phyloP scores from a whole-genome alignment of 2,888 invertebrate species.

The Bembecia ichneumoniformis region DNA sequence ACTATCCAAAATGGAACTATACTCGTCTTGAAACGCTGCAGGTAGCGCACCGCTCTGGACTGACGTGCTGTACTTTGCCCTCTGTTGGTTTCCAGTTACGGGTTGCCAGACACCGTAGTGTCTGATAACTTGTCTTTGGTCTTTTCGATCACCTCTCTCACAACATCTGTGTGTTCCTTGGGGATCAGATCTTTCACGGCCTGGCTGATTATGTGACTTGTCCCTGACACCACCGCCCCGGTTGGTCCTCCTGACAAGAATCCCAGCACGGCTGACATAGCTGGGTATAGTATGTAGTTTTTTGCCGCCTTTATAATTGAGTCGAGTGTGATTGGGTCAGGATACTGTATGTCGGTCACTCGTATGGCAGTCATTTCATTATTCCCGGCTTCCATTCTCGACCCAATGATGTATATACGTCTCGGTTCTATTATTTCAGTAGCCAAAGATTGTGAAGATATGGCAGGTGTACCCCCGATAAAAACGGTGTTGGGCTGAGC shows the following conservation, averaged over 20 bases:
- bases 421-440: constrained; percentile 1
- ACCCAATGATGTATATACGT: not conserved
- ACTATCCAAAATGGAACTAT: no score
- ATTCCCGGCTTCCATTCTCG: no score
- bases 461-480: not conserved
- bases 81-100: no score
- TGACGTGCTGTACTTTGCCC: no score
- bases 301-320: not conserved
- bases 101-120: no score
- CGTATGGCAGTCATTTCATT: not conserved
- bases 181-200: constrained; percentile 4
- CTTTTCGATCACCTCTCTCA: no score
- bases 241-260: constrained; percentile 1
- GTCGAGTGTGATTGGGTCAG: not conserved
- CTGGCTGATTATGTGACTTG: not conserved
- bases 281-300: constrained; percentile 1
- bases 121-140: no score
- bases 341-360: constrained; percentile 1
- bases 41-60: no score
- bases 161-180: constrained; percentile 4
- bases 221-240: not conserved
- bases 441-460: not conserved
- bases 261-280: not conserved
- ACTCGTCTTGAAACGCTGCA: no score
- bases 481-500: not conserved